Percentiles rank a stretch among this genome's conserved stretches.
Conservation (phyloP, 2,113 vertebrate genomes). For the Callionymus lyra region DNA sequence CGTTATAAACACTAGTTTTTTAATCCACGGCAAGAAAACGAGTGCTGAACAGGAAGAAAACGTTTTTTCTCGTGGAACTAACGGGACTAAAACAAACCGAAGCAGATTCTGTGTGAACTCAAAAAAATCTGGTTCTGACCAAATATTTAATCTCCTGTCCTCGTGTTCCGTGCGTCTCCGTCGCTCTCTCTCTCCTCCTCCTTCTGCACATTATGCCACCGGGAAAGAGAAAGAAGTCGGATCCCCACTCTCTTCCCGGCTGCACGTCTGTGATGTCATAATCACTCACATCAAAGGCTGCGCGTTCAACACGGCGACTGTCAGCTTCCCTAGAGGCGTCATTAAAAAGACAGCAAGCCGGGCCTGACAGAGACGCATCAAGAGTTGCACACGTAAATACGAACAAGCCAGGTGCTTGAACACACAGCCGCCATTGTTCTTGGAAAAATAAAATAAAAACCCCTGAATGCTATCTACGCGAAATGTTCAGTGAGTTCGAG, state of each 20-base stretch:
- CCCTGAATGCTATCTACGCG: too few species aligned
- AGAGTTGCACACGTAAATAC: conserved; percentile 37
- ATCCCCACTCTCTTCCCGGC: conserved; percentile 59
- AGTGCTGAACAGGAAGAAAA: conserved; percentile 6
- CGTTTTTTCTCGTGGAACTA: conserved; percentile 20
- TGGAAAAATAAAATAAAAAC: too few species aligned
- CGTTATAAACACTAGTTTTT: too few species aligned
- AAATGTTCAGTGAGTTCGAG: too few species aligned
- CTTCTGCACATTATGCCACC: conserved; percentile 52
- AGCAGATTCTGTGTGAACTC: conserved; percentile 36
- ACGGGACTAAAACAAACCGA: conserved; percentile 34
- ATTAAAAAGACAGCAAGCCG: conserved; percentile 69
- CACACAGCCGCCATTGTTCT: not conserved
- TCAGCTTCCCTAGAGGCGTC: conserved; percentile 74
- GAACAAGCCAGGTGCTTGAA: conserved; percentile 1
- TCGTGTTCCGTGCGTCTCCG: conserved; percentile 11
- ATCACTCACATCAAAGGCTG: conserved; percentile 73
- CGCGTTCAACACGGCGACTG: conserved; percentile 66
- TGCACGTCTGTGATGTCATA: conserved; percentile 73
- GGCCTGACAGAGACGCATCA: conserved; percentile 65
- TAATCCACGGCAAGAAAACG: too few species aligned
- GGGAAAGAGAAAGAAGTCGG: conserved; percentile 37
- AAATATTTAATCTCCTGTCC: conserved; percentile 57
- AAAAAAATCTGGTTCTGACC: conserved; percentile 49
- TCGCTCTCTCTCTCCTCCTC: conserved; percentile 31